Evolutionary conservation across 2,113 vertebrate species (phyloP).

Genomic region (Boulengeromyrus knoepffleri): DNA sequence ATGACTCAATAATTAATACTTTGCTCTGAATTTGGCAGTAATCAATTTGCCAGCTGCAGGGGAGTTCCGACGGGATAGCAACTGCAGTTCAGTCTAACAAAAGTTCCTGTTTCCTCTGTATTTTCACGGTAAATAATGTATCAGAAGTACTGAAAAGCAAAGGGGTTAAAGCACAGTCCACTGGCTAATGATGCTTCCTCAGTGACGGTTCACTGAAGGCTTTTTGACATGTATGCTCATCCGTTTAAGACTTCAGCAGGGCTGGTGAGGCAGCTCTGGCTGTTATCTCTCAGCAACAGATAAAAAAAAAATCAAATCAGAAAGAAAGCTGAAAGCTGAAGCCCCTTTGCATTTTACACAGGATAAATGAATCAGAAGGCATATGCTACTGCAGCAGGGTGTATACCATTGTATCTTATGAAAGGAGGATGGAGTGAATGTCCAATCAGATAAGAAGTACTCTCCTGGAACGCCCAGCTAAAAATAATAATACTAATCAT

Average conservation of each 20-base stretch:
- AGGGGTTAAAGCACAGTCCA: background rate
- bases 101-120: background rate
- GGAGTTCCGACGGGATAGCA: background rate
- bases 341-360: constrained; percentile 1
- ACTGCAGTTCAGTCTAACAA: background rate
- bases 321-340: background rate
- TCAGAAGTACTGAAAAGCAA: background rate
- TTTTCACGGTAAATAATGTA: background rate
- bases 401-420: constrained; percentile 2
- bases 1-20: background rate
- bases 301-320: constrained; percentile 17
- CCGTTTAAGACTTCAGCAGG: constrained; percentile 15
- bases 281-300: constrained; percentile 18
- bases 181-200: background rate
- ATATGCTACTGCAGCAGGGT: background rate
- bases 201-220: constrained; percentile 9
- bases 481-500: background rate
- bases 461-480: background rate
- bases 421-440: background rate
- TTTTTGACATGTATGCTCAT: constrained; percentile 8
- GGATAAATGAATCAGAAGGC: background rate
- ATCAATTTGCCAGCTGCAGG: background rate
- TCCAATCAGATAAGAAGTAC: background rate
- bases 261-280: background rate
- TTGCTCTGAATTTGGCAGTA: background rate